Base-by-base conservation (phyloP, 2,888 invertebrate genomes). In the Synanthedon andrenaeformis region DNA sequence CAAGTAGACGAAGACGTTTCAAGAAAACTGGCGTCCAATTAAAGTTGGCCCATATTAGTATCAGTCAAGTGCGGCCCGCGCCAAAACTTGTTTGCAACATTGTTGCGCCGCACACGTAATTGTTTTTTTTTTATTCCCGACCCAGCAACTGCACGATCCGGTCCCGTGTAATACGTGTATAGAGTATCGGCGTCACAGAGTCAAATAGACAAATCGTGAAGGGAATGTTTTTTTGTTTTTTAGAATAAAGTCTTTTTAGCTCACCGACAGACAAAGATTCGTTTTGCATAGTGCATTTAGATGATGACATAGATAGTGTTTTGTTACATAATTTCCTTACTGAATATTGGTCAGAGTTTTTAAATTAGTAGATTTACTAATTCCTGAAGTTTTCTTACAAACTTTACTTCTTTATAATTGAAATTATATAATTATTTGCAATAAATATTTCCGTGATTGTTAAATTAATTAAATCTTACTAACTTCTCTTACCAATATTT, bases 51-150 rank as follows among this genome's bases (percentile, higher is more conserved):
- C 42, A 17, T 49, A 53, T 49, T 48, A 23, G 42, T 28, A 52
- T 42, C 49, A 51, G 52, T 59, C 53, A 56, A 76, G 68, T 77
- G 28, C 76, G 70, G 58, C 70, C 72, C 76, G 58, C 65, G 35
- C 19, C n/a, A 14, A 54, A 59, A 73, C 82, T 41, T 76, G 82
- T 78, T 79, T 64, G 79, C 80, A 82, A 82, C 77, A 65, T 62
- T 74, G 80, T 82, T 76, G 79, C 80, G 55, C 53, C 55, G 63
- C 60, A 62, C 59, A 60, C 60, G 60, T 70, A 72, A 74, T 74
- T 73, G 71, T 75, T 74, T 74, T 72, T 56, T 55, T 74, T 74
- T 53, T 76, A 6, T 79, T 79, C 59, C 23, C 51, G 56, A 59
- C 23, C 52, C 57, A 53, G 59, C 65, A 62, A 70, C 69, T 64